phyloP scores from a whole-genome alignment of 2,888 invertebrate species.

The Crematogaster levior region DNA sequence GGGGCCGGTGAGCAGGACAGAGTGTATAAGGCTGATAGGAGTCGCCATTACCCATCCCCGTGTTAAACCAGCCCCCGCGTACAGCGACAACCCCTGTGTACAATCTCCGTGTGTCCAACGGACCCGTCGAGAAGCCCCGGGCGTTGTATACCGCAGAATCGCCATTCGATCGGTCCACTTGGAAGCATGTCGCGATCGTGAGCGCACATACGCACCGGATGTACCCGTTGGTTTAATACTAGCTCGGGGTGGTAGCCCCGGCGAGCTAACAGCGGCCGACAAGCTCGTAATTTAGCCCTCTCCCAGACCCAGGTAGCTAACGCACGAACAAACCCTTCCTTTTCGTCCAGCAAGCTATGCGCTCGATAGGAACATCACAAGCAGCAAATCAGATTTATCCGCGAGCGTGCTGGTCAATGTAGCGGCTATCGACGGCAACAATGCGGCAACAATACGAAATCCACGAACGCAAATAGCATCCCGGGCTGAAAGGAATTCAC shows the following conservation, averaged over 20 bases:
- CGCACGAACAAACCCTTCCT: slow-evolving; percentile 28
- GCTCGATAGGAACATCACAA: slow-evolving; percentile 6
- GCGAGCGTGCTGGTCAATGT: background rate
- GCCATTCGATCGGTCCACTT: slow-evolving; percentile 49
- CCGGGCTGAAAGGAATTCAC: background rate
- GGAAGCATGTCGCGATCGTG: slow-evolving; percentile 30
- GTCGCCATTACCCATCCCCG: slow-evolving; percentile 67
- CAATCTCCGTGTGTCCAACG: slow-evolving; percentile 73
- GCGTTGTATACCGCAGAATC: slow-evolving; percentile 53
- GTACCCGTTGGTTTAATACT: slow-evolving; percentile 44
- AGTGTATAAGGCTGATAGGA: slow-evolving; percentile 79
- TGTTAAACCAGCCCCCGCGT: slow-evolving; percentile 42
- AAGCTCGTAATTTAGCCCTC: slow-evolving; percentile 49
- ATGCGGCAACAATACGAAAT: slow-evolving; percentile 28
- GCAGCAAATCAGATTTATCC: slow-evolving; percentile 42
- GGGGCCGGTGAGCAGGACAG: slow-evolving; percentile 46
- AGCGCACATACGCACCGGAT: slow-evolving; percentile 25
- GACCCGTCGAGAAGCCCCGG: slow-evolving; percentile 60
- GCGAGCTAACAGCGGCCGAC: slow-evolving; percentile 45
- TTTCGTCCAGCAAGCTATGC: slow-evolving; percentile 5
- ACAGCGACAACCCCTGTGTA: slow-evolving; percentile 74
- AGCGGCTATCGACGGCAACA: slow-evolving; percentile 21
- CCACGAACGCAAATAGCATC: background rate
- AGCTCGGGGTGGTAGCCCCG: slow-evolving; percentile 1
- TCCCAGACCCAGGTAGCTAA: background rate